A percentile compares a stretch with the other conserved stretches of the same genome.
These are phyloP conservation scores for Drosophila pseudoobscura DNA, from an alignment of 1,140 invertebrate species.

Conservation along the genomic window DNA sequence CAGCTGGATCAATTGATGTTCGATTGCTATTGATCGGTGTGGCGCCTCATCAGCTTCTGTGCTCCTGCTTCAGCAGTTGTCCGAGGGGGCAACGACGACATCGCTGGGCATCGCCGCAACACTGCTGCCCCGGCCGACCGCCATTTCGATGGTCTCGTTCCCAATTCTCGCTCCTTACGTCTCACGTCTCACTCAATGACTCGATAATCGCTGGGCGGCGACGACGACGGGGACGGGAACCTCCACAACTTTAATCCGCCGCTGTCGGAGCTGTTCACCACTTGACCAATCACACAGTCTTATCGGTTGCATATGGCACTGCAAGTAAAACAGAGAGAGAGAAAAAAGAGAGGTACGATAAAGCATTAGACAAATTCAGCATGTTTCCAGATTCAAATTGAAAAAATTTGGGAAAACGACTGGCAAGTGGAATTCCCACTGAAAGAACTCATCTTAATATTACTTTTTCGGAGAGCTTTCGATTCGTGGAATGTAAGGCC, in stretches of 20 bases:
- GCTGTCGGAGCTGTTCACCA: slow-evolving; percentile 50
- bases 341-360: background rate
- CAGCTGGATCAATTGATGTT: slow-evolving; percentile 7
- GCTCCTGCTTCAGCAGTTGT: slow-evolving; percentile 13
- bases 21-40: slow-evolving; percentile 2
- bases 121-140: slow-evolving; percentile 45
- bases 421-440: too few relatives aligned
- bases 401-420: too few relatives aligned
- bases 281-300: slow-evolving; percentile 73
- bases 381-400: too few relatives aligned
- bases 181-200: slow-evolving; percentile 6
- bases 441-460: too few relatives aligned
- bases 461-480: too few relatives aligned
- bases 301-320: slow-evolving; percentile 80
- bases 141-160: slow-evolving; percentile 41
- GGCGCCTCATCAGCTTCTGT: slow-evolving; percentile 1
- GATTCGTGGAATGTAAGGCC: too few relatives aligned
- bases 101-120: slow-evolving; percentile 38
- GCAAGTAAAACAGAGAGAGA: slow-evolving; percentile 15
- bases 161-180: background rate
- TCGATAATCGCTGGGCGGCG: slow-evolving; percentile 9
- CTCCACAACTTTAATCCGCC: too few relatives aligned
- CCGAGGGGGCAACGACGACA: slow-evolving; percentile 6
- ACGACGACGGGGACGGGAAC: too few relatives aligned
- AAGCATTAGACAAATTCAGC: too few relatives aligned